phyloP scores from a whole-genome alignment of 2,888 invertebrate species.

The Rhogogaster chlorosoma region DNA sequence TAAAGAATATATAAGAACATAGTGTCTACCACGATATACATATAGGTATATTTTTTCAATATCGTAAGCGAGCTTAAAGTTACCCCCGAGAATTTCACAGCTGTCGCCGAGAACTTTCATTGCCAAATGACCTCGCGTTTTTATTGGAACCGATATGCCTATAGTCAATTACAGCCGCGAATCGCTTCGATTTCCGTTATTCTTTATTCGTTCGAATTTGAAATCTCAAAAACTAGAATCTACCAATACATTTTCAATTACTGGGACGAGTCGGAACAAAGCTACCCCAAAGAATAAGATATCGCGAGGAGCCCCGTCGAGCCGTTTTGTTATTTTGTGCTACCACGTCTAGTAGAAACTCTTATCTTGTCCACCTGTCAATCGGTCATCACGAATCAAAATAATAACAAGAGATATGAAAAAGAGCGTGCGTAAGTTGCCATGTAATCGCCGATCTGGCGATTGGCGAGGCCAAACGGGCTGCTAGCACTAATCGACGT shows the following conservation, averaged over 20 bases:
- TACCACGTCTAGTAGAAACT: background rate
- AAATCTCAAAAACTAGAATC: background rate
- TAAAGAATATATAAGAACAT: constrained; percentile 42
- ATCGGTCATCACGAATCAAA: background rate
- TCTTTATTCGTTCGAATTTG: background rate
- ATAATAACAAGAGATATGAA: background rate
- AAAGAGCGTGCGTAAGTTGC: background rate
- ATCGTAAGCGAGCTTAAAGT: constrained; percentile 52
- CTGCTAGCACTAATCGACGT: background rate
- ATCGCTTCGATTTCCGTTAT: background rate
- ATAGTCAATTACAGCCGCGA: background rate
- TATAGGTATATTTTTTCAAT: constrained; percentile 43
- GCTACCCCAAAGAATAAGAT: background rate
- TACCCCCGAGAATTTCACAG: constrained; percentile 16
- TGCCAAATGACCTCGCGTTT: background rate
- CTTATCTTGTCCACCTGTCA: background rate
- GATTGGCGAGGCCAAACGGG: background rate
- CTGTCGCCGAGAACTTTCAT: background rate
- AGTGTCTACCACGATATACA: background rate
- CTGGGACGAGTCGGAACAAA: background rate
- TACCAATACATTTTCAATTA: background rate
- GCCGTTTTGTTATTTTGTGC: background rate
- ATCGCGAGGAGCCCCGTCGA: background rate
- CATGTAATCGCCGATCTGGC: background rate
- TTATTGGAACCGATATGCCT: background rate